Conservation (phyloP, 2,888 invertebrate species). For the Matsumyia berberina region DNA sequence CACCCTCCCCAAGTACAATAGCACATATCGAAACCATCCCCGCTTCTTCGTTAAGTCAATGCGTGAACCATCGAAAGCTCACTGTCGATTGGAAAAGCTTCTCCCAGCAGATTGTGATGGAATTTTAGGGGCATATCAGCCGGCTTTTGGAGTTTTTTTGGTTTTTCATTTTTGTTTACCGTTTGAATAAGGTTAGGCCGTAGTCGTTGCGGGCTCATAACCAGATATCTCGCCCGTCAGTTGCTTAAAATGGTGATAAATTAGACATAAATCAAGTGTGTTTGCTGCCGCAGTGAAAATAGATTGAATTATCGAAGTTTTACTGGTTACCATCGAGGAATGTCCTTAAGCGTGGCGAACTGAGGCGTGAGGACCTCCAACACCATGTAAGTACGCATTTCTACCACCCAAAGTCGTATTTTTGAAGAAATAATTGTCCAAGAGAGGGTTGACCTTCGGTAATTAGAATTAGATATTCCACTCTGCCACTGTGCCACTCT, state of each 20-base stretch:
- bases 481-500: slow-evolving; percentile 18
- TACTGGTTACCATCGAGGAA: neutral
- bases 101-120: slow-evolving; percentile 21
- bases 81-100: neutral
- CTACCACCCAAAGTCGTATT: slow-evolving; percentile 25
- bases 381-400: slow-evolving; percentile 48
- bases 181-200: slow-evolving; percentile 34
- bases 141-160: slow-evolving; percentile 24
- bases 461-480: slow-evolving; percentile 38
- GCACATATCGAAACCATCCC: neutral
- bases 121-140: slow-evolving; percentile 56
- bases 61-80: slow-evolving; percentile 20
- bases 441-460: slow-evolving; percentile 39
- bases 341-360: slow-evolving; percentile 17
- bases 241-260: slow-evolving; percentile 32
- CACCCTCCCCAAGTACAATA: slow-evolving; percentile 20
- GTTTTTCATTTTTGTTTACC: slow-evolving; percentile 38
- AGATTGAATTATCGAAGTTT: slow-evolving; percentile 8
- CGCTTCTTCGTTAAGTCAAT: slow-evolving; percentile 25
- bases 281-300: slow-evolving; percentile 15
- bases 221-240: slow-evolving; percentile 3
- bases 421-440: slow-evolving; percentile 40
- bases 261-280: slow-evolving; percentile 42
- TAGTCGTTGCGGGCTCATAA: neutral
- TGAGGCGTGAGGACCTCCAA: neutral